Conservation (phyloP, 2,113 vertebrate species). For the Coryphaenoides rupestris region DNA sequence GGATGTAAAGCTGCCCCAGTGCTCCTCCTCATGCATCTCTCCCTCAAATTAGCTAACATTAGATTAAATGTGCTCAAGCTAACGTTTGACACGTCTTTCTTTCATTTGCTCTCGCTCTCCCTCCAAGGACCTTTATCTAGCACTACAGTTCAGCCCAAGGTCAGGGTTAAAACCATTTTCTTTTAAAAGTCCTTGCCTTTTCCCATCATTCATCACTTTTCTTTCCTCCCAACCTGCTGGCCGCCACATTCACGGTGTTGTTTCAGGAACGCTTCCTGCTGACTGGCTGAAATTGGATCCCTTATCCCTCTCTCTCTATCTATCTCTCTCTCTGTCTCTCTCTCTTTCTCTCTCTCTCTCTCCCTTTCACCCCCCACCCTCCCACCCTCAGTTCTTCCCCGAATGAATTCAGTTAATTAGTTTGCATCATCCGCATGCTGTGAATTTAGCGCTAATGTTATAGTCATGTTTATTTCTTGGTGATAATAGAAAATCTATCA, state of each 20-base stretch:
- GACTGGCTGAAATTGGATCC: slow-evolving; percentile 61
- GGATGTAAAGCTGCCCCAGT: not conserved
- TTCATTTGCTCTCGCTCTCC: not conserved
- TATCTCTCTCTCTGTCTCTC: not conserved
- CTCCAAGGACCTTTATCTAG: slow-evolving; percentile 10
- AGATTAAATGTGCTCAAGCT: too few relatives aligned
- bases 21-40: slow-evolving; percentile 1
- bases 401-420: too few relatives aligned
- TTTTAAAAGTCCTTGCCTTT: slow-evolving; percentile 20
- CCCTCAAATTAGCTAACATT: not conserved
- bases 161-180: slow-evolving; percentile 15
- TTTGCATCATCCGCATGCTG: too few relatives aligned
- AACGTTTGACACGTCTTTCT: too few relatives aligned
- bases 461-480: too few relatives aligned
- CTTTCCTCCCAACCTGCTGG: slow-evolving; percentile 17
- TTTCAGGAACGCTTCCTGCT: slow-evolving; percentile 56
- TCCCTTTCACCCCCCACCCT: too few relatives aligned
- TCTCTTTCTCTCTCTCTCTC: too few relatives aligned
- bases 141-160: slow-evolving; percentile 23
- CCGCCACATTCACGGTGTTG: slow-evolving; percentile 31
- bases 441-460: too few relatives aligned
- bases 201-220: slow-evolving; percentile 49
- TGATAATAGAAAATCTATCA: too few relatives aligned
- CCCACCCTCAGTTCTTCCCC: too few relatives aligned
- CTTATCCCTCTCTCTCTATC: slow-evolving; percentile 32